A percentile compares a stretch with the other conserved stretches of the same genome.
Conservation (phyloP, 2,797 vertebrate genomes). For the Malurus leucopterus region DNA sequence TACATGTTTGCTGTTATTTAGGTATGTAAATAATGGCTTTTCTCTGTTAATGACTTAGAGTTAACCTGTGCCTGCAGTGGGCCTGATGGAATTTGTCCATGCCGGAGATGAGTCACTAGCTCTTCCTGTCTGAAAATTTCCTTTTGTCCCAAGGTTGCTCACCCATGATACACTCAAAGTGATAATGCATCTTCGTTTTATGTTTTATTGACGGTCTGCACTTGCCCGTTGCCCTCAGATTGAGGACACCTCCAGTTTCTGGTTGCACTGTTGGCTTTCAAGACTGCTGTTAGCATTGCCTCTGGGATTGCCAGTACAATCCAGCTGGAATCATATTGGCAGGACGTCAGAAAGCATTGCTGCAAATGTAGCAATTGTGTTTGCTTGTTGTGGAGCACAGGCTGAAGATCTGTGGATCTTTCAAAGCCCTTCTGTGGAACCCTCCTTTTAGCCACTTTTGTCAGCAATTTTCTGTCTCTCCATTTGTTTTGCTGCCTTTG, state of each 20-base stretch:
- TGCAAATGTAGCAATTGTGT: neutral
- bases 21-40: neutral
- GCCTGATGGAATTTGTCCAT: neutral
- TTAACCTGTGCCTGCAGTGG: neutral
- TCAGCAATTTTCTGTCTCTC: neutral
- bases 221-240: neutral
- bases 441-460: neutral
- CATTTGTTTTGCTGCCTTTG: neutral
- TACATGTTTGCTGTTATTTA: neutral
- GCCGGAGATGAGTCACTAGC: neutral
- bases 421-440: neutral
- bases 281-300: neutral
- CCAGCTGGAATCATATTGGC: neutral
- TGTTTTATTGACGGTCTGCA: neutral
- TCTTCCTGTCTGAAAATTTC: neutral
- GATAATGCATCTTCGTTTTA: neutral
- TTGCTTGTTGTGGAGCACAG: neutral
- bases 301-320: neutral
- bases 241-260: neutral
- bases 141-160: neutral
- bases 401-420: neutral
- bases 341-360: neutral
- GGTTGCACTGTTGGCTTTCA: neutral
- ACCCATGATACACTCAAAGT: neutral
- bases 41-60: neutral